A percentile compares a stretch with the other conserved stretches of the same genome.
phyloP scores from a whole-genome alignment of 1,140 invertebrate species.

The Riptortus pedestris region DNA sequence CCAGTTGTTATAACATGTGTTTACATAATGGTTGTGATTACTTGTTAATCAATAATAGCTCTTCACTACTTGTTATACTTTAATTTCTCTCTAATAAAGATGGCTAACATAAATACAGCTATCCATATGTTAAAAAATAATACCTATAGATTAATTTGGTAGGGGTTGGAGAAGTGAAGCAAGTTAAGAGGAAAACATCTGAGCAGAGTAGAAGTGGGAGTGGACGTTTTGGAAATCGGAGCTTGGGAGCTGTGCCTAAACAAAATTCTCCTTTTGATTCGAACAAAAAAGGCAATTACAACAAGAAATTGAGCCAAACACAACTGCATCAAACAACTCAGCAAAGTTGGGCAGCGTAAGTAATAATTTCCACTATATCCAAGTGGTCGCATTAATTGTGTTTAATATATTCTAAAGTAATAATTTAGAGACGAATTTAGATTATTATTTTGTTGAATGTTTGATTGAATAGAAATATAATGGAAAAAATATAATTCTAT shows the following conservation, averaged over 20 bases:
- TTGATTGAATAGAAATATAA: background rate
- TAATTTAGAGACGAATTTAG: background rate
- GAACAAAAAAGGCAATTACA: background rate
- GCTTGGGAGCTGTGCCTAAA: background rate
- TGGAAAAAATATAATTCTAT: background rate
- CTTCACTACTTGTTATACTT: background rate
- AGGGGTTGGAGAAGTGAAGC: background rate
- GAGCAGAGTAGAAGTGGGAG: background rate
- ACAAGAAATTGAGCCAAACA: background rate
- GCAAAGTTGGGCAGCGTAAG: conserved; percentile 6
- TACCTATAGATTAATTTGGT: background rate
- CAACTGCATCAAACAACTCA: background rate
- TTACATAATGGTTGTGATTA: background rate
- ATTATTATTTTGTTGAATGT: background rate
- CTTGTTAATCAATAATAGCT: background rate
- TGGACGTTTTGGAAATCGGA: background rate
- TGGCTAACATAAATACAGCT: background rate
- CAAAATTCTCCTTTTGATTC: background rate
- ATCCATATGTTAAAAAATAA: background rate
- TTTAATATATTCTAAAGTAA: background rate
- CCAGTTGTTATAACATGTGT: background rate
- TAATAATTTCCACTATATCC: background rate
- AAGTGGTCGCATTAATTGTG: background rate
- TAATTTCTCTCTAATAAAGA: background rate
- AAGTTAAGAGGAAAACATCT: conserved; percentile 1